Base-by-base conservation (phyloP, 2,797 vertebrate genomes). In the Labeo calbasu region DNA sequence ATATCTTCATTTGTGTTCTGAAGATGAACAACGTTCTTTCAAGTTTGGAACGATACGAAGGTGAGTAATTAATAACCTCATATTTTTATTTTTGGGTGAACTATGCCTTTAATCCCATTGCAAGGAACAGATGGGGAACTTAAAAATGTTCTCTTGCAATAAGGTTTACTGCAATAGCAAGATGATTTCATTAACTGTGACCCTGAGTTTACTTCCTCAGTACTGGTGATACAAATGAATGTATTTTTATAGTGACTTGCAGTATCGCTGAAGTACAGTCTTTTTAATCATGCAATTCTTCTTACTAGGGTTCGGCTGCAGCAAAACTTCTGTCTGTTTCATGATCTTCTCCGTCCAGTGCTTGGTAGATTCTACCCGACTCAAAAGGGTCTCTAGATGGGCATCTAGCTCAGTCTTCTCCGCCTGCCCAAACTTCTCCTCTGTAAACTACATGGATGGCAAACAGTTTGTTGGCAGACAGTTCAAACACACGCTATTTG, bases 301-400 rank as follows among this genome's bases (percentile, higher is more conserved):
- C 95, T 96, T 95, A 99, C 98, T 97, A 79, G 96, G 95, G 91
- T 96, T 99, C 69, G 98, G 98, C 91, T 99, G 97, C 86, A 99
- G 81, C 85, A 99, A 91, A 19, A 96, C 96, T 93, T 99, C 98
- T 0, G 96, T 99, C 92, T 99, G 98, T 84, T 94, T 96, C 94
- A 98, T 95, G 80, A 99, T 96, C 91, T 95, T 96, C 91, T 99
- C 98, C 51, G 98, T 98, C 95, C 96, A 96, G 77, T 93, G 91
- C 93, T 98, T 99, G 79, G 97, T 99, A 89, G 94, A 92, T 87
- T 99, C 98, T 79, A 93, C 96, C 90, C 94, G 96, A 89, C 89
- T 87, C 43, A 99, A 93, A 72, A 98, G 97, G 89, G 96, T 96
- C 92, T 99, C 97, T 88, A 99, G 91, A 78, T 95, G 95, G 88